Base-by-base conservation (phyloP, 2,113 vertebrate genomes). In the Phaetusa simplex region DNA sequence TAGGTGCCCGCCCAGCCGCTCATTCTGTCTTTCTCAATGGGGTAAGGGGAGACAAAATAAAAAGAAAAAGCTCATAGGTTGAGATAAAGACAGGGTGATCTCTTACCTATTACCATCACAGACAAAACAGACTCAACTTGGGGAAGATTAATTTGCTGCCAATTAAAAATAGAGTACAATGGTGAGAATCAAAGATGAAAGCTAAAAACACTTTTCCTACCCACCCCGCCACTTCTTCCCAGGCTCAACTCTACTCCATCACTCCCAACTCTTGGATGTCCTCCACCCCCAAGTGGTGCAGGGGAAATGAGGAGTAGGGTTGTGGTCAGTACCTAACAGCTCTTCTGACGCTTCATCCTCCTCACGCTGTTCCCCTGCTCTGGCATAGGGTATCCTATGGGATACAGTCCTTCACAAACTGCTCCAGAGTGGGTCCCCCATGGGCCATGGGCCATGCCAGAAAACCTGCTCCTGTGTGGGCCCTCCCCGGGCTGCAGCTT, bases 241-340 rank as follows among this genome's bases (percentile, higher is more conserved):
- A 38, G 20, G 24, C 23, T 79, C 55, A 74, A 5, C 29, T 70
- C 59, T 15, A 47, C 8, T 82, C 42, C 34, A 72, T 74, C 50
- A 52, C 43, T 72, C 20, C 15, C 55, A 61, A 19, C 7, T 62
- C 20, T 9, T 11, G 24, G 29, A 61, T 22, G 11, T 69, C 4
- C 11, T 50, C 14, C 13, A n/a, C 0, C 2, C 2, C 9, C 5
- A 5, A 50, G 26, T 0, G 1, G 21, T 0, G 0, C 45, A 43
- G 12, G 7, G 14, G 18, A 1, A 8, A 27, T 27, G 55, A 47
- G 10, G 49, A 36, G 56, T 8, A 7, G 19, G 4, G 14, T 58
- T 29, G 23, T 3, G 3, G 19, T 76, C 34, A 82, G 64, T 26
- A 32, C 5, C 0, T 30, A 71, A 71, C 14, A 29, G n/a, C 32